Conservation (phyloP, 2,797 vertebrate species). For the Siniperca scherzeri region DNA sequence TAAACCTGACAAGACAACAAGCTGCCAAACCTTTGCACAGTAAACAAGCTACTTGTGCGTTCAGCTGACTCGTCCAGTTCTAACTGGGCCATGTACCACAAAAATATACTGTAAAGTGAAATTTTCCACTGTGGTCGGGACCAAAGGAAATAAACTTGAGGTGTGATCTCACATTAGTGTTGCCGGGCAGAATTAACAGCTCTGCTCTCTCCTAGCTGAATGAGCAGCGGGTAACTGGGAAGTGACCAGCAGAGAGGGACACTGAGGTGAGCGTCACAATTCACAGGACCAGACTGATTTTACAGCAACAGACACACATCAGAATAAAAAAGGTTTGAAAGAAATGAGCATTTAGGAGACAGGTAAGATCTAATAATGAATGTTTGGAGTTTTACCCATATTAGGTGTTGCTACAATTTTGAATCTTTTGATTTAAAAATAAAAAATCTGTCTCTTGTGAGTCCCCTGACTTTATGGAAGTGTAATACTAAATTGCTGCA, state of each 20-base stretch:
- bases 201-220: constrained; percentile 36
- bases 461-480: neutral
- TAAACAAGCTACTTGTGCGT: neutral
- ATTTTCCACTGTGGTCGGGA: neutral
- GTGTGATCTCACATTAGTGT: constrained; percentile 34
- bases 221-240: constrained; percentile 26
- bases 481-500: neutral
- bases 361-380: neutral
- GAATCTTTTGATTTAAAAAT: no score
- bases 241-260: constrained; percentile 26
- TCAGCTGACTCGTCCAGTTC: neutral
- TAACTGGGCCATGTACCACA: neutral
- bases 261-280: constrained; percentile 16
- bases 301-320: constrained; percentile 3
- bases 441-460: no score
- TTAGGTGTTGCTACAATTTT: no score
- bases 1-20: neutral
- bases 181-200: constrained; percentile 41
- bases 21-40: neutral
- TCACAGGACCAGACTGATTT: constrained; percentile 7
- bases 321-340: neutral
- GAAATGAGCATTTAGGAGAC: neutral
- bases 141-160: constrained; percentile 23
- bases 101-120: neutral
- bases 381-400: no score